These are phyloP conservation scores for Fregata magnificens DNA, from an alignment of 2,113 vertebrate species.

Conservation along the genomic window DNA sequence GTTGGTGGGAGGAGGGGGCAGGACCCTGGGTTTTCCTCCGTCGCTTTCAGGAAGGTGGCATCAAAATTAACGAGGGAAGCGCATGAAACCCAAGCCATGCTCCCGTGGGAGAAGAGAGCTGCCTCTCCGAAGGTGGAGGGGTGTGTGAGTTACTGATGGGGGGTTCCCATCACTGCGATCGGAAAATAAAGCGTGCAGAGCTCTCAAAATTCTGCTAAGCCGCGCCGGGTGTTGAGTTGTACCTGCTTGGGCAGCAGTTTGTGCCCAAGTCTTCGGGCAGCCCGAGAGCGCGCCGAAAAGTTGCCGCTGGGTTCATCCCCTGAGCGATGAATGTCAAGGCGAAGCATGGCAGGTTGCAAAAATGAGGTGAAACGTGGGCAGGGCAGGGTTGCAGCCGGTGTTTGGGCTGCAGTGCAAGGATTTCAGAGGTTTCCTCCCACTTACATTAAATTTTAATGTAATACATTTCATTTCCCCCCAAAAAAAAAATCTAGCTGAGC, in stretches of 20 bases:
- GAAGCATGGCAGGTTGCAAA: background rate
- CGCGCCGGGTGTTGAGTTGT: background rate
- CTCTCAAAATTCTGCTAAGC: background rate
- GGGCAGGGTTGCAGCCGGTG: background rate
- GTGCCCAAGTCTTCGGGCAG: background rate
- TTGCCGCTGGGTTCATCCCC: rapidly evolving
- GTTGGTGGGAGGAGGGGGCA: background rate
- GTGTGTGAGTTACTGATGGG: background rate
- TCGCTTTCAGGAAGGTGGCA: background rate
- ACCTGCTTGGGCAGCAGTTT: background rate
- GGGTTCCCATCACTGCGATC: rapidly evolving
- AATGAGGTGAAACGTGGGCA: background rate
- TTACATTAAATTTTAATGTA: background rate
- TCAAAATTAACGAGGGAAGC: background rate
- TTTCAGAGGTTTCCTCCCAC: background rate
- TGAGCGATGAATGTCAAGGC: rapidly evolving
- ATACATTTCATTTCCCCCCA: background rate
- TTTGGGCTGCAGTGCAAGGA: background rate
- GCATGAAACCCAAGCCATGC: background rate
- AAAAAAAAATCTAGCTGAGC: too few species aligned
- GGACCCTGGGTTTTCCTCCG: background rate
- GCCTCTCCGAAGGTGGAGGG: background rate
- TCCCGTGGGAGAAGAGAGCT: background rate
- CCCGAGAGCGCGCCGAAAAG: rapidly evolving
- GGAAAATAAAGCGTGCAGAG: background rate